Evolutionary conservation across 1,140 invertebrate species (phyloP).

Genomic region (Leptonema lineaticorne): DNA sequence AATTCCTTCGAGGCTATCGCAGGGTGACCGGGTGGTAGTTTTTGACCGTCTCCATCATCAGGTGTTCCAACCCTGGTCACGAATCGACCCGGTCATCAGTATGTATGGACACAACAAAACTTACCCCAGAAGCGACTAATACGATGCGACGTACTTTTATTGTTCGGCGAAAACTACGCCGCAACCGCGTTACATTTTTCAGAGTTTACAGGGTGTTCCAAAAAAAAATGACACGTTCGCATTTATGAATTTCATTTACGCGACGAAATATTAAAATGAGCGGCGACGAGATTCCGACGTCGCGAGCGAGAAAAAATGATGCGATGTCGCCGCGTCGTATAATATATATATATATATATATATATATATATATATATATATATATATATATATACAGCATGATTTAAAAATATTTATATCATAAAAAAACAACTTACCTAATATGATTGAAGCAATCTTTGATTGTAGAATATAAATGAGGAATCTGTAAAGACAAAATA

Average conservation of each 20-base stretch:
- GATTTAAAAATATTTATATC: background rate
- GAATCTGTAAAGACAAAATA: no score
- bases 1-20: slow-evolving; percentile 3
- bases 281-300: no score
- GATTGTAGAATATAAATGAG: no score
- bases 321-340: no score
- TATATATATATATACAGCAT: background rate
- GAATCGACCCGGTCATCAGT: slow-evolving; percentile 29
- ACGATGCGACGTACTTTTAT: slow-evolving; percentile 28
- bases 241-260: no score
- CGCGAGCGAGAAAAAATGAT: background rate
- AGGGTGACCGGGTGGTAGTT: background rate
- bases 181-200: no score
- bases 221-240: no score
- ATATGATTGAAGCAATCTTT: no score
- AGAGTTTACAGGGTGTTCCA: no score
- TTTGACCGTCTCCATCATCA: slow-evolving; percentile 13
- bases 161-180: background rate
- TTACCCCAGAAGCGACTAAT: slow-evolving; percentile 32
- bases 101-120: slow-evolving; percentile 39
- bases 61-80: slow-evolving; percentile 28
- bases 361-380: background rate
- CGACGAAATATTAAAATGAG: no score
- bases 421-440: no score
- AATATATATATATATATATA: background rate